These are phyloP conservation scores for Paedocypris micromegethes DNA, from an alignment of 2,797 vertebrate genomes.

Conservation along the genomic window DNA sequence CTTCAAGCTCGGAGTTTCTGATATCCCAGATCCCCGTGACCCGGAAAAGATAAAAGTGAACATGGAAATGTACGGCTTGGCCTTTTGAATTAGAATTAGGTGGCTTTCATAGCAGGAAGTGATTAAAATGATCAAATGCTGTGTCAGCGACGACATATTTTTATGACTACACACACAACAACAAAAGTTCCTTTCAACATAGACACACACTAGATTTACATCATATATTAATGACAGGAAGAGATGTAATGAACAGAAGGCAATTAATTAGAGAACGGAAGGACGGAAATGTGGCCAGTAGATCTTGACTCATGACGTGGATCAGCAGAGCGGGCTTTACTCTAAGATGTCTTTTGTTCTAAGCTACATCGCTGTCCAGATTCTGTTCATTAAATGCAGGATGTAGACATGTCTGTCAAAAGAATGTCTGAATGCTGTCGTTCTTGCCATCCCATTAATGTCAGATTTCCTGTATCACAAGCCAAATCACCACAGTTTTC, in stretches of 20 bases:
- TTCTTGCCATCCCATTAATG: constrained; percentile 10
- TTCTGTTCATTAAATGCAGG: constrained; percentile 39
- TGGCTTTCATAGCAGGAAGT: too few species aligned
- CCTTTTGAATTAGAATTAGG: too few species aligned
- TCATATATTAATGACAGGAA: constrained; percentile 49
- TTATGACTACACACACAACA: too few species aligned
- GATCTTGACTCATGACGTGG: constrained; percentile 32
- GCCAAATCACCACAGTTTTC: too few species aligned
- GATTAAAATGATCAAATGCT: neutral
- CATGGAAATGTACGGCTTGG: too few species aligned
- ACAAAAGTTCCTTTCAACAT: constrained; percentile 21
- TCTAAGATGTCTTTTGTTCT: constrained; percentile 10
- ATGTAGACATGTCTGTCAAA: constrained; percentile 3
- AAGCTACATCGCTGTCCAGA: constrained; percentile 27
- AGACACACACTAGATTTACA: constrained; percentile 60
- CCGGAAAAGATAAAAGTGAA: too few species aligned
- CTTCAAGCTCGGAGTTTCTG: neutral
- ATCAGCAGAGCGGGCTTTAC: constrained; percentile 33
- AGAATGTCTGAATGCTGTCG: constrained; percentile 5
- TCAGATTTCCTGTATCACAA: neutral
- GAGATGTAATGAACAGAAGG: constrained; percentile 56
- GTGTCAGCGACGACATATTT: too few species aligned
- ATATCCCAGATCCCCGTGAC: too few species aligned
- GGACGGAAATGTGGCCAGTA: constrained; percentile 28
- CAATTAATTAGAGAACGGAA: constrained; percentile 49